A percentile compares a stretch with the other conserved stretches of the same genome.
Evolutionary conservation across 2,888 invertebrate genomes (phyloP).

Genomic region (Dysmachus trigonus): DNA sequence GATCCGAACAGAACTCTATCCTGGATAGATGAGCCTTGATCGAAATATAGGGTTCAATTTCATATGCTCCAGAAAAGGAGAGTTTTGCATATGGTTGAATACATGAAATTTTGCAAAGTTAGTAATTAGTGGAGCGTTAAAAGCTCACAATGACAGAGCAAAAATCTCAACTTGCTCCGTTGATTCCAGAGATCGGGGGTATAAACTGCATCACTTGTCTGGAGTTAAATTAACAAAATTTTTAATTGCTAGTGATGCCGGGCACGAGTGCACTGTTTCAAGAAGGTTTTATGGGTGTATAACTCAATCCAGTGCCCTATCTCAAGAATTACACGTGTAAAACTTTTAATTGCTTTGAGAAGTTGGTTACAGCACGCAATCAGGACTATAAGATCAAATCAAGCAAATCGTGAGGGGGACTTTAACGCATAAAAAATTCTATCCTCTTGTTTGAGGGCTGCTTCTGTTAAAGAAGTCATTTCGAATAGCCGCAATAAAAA

Average conservation of each 20-base stretch:
- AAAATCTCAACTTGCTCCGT: not conserved
- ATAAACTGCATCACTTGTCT: not conserved
- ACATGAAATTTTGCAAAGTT: not conserved
- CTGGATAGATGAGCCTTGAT: too few species aligned
- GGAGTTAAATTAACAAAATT: not conserved
- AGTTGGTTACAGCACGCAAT: not conserved
- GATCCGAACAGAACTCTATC: too few species aligned
- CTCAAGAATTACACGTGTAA: not conserved
- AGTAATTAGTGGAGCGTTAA: not conserved
- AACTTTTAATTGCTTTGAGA: not conserved
- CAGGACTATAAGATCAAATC: not conserved
- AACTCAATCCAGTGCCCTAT: not conserved
- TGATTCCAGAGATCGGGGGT: not conserved
- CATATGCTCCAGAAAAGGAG: not conserved
- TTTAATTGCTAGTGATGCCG: not conserved
- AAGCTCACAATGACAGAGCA: not conserved
- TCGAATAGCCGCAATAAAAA: not conserved
- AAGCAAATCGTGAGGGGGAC: not conserved
- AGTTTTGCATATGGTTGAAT: not conserved
- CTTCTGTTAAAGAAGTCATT: not conserved
- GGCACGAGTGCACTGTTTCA: not conserved
- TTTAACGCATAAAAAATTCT: not conserved
- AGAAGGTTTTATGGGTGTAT: not conserved
- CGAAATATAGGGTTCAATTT: not conserved
- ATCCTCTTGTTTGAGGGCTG: not conserved